Percentiles rank a stretch among this genome's conserved stretches.
Conservation (phyloP, 1,140 invertebrate species). For the Aporrectodea caliginosa region DNA sequence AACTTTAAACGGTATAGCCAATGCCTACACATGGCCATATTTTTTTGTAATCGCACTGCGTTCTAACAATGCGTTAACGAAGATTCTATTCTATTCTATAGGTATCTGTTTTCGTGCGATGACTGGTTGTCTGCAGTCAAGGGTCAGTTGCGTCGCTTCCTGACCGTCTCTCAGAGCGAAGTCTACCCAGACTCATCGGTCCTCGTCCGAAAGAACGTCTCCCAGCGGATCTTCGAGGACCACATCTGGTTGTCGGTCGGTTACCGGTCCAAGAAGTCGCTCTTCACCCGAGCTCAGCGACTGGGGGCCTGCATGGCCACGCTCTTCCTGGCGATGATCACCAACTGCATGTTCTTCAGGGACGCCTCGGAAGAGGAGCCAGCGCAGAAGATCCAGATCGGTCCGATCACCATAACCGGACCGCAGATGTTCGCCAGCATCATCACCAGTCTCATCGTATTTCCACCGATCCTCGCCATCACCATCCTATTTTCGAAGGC, state of each 20-base stretch:
- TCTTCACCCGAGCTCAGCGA: conserved; percentile 49
- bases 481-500: conserved; percentile 14
- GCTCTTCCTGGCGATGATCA: conserved; percentile 45
- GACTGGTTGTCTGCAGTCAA: conserved; percentile 35
- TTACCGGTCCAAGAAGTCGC: conserved; percentile 38
- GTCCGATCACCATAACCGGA: conserved; percentile 11
- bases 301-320: conserved; percentile 41
- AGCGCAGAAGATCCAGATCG: not conserved
- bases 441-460: not conserved
- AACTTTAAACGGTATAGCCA: too few relatives aligned
- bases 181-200: conserved; percentile 33
- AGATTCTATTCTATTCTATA: too few relatives aligned
- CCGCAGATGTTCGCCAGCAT: conserved; percentile 17
- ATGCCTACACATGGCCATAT: too few relatives aligned
- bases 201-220: conserved; percentile 34
- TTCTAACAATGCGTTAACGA: not conserved
- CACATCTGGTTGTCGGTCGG: conserved; percentile 44
- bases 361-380: conserved; percentile 29
- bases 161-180: conserved; percentile 24
- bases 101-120: conserved; percentile 35
- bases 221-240: conserved; percentile 36
- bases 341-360: conserved; percentile 51
- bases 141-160: conserved; percentile 30
- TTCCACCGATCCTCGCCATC: conserved; percentile 15
- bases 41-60: not conserved